phyloP scores from a whole-genome alignment of 2,797 vertebrate species.

The Eurystomus glaucurus region DNA sequence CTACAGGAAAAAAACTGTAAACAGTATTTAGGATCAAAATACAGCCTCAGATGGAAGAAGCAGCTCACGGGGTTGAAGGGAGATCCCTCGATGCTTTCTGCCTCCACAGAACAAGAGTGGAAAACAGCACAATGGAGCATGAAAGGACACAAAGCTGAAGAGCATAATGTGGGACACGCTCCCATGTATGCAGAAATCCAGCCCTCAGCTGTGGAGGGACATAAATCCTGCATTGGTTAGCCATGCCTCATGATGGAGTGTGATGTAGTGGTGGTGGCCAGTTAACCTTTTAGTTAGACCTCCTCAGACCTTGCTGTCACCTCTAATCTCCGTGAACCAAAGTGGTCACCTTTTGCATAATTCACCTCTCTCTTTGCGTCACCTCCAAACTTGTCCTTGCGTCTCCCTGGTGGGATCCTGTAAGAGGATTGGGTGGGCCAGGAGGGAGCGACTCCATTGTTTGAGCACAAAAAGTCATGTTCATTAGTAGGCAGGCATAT shows the following conservation, averaged over 20 bases:
- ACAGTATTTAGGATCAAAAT: not conserved
- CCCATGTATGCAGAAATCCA: not conserved
- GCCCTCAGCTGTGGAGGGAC: not conserved
- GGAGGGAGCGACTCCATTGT: conserved; percentile 36
- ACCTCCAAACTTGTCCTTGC: not conserved
- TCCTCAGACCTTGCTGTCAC: not conserved
- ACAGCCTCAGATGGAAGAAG: not conserved
- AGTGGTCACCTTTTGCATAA: not conserved
- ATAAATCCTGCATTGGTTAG: not conserved
- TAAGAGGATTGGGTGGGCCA: conserved; percentile 66
- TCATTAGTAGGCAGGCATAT: conserved; percentile 45
- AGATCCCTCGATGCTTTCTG: not conserved
- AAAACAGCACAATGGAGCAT: not conserved
- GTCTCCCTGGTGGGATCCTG: not conserved
- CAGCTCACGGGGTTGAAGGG: not conserved
- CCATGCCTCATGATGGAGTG: not conserved
- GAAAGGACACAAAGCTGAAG: not conserved
- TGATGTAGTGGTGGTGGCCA: accelerated
- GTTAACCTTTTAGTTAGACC: not conserved
- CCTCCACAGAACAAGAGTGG: not conserved
- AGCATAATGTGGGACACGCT: accelerated
- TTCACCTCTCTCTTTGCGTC: not conserved
- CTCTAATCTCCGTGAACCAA: not conserved
- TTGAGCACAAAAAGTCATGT: not conserved
- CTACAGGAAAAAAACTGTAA: not conserved